These are phyloP conservation scores for Drosophila seguyi DNA, from an alignment of 1,140 invertebrate species.

Conservation along the genomic window DNA sequence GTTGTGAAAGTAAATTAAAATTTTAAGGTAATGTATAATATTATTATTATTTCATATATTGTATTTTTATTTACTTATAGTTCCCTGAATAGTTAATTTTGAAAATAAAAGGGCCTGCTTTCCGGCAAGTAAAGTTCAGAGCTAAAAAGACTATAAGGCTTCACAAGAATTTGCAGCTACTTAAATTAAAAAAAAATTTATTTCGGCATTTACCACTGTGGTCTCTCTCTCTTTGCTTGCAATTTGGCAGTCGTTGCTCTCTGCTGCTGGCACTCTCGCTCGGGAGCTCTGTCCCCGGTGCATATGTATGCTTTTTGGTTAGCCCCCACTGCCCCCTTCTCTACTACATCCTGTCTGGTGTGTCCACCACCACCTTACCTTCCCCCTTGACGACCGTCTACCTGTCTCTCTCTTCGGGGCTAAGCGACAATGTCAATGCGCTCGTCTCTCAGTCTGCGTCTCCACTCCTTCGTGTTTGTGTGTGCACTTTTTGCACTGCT, in stretches of 20 bases:
- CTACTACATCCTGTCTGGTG: slow-evolving; percentile 35
- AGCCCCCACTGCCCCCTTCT: slow-evolving; percentile 18
- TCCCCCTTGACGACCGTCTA: slow-evolving; percentile 37
- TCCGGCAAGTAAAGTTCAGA: too few relatives aligned
- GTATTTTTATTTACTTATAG: too few relatives aligned
- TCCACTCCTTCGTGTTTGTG: slow-evolving; percentile 15
- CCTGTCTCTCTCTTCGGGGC: slow-evolving; percentile 58
- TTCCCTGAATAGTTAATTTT: too few relatives aligned
- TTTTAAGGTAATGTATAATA: too few relatives aligned
- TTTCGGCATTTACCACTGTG: slow-evolving; percentile 11
- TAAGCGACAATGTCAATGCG: slow-evolving; percentile 59
- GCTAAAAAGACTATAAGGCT: background rate
- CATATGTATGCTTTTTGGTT: slow-evolving; percentile 69
- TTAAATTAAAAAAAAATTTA: background rate
- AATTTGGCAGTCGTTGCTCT: slow-evolving; percentile 13
- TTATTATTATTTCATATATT: too few relatives aligned
- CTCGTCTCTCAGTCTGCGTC: slow-evolving; percentile 25
- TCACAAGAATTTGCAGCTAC: background rate
- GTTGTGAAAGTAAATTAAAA: too few relatives aligned
- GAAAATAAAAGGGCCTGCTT: too few relatives aligned
- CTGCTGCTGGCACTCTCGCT: slow-evolving; percentile 33
- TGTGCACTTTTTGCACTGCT: slow-evolving; percentile 50
- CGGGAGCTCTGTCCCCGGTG: slow-evolving; percentile 26
- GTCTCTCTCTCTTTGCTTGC: slow-evolving; percentile 30
- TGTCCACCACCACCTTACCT: slow-evolving; percentile 5